These are phyloP conservation scores for Pocillopora verrucosa DNA, from an alignment of 64 coral and sea anemone species.

Conservation along the genomic window DNA sequence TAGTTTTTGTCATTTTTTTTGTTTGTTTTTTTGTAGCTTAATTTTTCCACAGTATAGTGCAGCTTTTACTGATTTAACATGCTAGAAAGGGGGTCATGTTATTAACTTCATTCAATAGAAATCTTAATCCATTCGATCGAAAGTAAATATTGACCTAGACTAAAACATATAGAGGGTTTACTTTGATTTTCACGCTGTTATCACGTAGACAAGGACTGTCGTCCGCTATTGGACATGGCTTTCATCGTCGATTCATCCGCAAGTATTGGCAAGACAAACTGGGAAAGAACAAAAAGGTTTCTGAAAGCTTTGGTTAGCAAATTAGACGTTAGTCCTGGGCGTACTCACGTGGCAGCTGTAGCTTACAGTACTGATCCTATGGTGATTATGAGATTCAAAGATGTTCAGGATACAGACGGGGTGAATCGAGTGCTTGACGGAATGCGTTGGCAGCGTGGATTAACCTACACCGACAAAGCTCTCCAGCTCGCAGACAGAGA, in stretches of 20 bases:
- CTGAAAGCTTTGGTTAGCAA: not conserved
- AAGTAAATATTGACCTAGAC: not conserved
- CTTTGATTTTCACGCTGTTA: not conserved
- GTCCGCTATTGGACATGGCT: constrained; percentile 1
- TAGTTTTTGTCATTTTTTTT: too few relatives aligned
- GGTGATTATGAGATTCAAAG: constrained; percentile 1
- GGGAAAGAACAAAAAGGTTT: constrained; percentile 12
- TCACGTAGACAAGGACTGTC: constrained; percentile 1
- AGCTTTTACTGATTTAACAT: too few relatives aligned
- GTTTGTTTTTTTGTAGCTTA: not conserved
- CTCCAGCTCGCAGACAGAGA: constrained; percentile 54
- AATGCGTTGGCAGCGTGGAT: constrained; percentile 37
- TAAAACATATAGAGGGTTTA: not conserved
- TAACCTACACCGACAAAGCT: constrained; percentile 55
- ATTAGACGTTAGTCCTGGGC: not conserved
- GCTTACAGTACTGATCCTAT: constrained; percentile 8
- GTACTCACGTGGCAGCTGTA: constrained; percentile 23
- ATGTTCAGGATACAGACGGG: constrained; percentile 2
- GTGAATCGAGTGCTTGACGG: constrained; percentile 41
- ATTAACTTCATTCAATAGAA: too few relatives aligned
- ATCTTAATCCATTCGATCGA: too few relatives aligned
- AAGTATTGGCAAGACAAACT: constrained; percentile 8
- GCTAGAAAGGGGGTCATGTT: too few relatives aligned
- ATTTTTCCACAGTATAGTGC: too few relatives aligned
- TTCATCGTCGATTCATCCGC: constrained; percentile 53